phyloP scores from a whole-genome alignment of 2,113 vertebrate genomes.

The Podarcis cretensis region DNA sequence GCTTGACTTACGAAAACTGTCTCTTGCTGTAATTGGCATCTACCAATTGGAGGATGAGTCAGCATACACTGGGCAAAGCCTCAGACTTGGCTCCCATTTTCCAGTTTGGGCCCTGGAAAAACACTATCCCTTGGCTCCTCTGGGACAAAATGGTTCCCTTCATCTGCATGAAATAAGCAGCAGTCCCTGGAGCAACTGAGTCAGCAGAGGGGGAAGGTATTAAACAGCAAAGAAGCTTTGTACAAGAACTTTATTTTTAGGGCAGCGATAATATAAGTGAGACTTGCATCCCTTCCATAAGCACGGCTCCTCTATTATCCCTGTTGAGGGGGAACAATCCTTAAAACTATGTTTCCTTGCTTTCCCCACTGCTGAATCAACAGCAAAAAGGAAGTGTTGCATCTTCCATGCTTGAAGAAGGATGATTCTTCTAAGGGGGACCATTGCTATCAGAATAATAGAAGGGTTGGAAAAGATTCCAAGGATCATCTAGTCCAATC shows the following conservation, averaged over 20 bases:
- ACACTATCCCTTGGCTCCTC: too few relatives aligned
- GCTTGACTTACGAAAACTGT: neutral
- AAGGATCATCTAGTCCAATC: too few relatives aligned
- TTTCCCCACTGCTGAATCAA: too few relatives aligned
- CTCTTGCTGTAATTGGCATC: neutral
- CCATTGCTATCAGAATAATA: too few relatives aligned
- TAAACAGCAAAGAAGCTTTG: neutral
- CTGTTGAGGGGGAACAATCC: neutral
- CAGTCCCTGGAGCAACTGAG: neutral
- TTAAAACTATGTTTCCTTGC: neutral
- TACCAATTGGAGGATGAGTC: neutral
- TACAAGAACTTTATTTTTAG: neutral
- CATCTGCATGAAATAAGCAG: neutral
- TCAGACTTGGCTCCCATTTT: too few relatives aligned
- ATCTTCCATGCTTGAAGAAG: too few relatives aligned
- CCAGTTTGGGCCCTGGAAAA: neutral
- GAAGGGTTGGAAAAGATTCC: too few relatives aligned
- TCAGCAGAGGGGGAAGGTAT: neutral
- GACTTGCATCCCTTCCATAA: neutral
- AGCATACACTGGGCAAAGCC: neutral
- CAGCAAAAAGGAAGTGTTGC: too few relatives aligned
- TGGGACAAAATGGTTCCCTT: neutral
- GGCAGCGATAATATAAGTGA: too few relatives aligned
- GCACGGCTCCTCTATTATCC: neutral
- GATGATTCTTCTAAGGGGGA: too few relatives aligned